Base-by-base conservation (phyloP, 1,140 invertebrate species). In the Dinothrombium tinctorium region DNA sequence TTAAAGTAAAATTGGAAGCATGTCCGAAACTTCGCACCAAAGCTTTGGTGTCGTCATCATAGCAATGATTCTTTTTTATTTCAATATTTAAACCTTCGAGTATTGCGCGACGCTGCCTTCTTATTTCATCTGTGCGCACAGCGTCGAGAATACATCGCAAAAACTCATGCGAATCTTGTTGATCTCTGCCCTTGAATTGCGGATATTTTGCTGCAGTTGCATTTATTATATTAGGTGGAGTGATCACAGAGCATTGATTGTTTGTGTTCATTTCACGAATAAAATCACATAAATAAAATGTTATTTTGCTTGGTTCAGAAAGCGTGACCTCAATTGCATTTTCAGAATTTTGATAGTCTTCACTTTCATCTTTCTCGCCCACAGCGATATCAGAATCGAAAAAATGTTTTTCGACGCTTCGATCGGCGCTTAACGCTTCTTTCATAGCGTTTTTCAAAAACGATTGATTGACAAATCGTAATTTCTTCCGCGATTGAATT, bases 121-220 rank as follows among this genome's bases (percentile, higher is more conserved):
- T 49, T 8, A 69, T 57, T 53, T 73, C 71, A 50, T 72, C 69
- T 28, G 51, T 62, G 48, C 75, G 67, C 37, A 90, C 73, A 44
- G 71, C 71, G 56, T 94, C 84, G 21, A 94, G 56, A 22, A 94
- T 60, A 61, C 86, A 79, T 40, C 86, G 52, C 7, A 98, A 62
- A 37, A 95, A 57, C 58, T 98, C 90, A 54, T 96, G 90, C 8
- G 87, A 73, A 60, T 98, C 90, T 54, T 96, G 89, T 56, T 96
- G 89, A 49, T 84, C 77, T 21, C 74, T 83, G n/a, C 82, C 81
- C 42, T 73, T 73, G 57, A 92, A 95, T 53, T 86, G 74, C 0
- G 76, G 59, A n/a, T 14, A 41, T 33, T 35, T 19, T 20, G 22
- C n/a, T 22, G 21, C 6, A 37, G 37, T 31, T 5, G 25, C 37